phyloP scores from a whole-genome alignment of 1,140 invertebrate species.

The Linepithema humile region DNA sequence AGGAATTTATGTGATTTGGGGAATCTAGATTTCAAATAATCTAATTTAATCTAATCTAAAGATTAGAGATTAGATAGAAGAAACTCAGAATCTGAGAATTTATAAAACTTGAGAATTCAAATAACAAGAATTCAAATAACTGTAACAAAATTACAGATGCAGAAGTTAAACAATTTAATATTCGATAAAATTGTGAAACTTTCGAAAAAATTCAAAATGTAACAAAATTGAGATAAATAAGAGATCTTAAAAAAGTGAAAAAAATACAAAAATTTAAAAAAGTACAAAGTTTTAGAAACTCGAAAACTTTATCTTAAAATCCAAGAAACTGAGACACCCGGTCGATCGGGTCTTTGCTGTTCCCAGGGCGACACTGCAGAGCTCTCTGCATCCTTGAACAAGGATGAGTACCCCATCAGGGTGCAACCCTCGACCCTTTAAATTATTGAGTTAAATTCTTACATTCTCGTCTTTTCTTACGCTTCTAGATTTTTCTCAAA shows the following conservation, averaged over 20 bases:
- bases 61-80: slow-evolving; percentile 12
- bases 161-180: neutral
- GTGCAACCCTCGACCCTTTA: slow-evolving; percentile 25
- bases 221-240: neutral
- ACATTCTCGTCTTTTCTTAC: neutral
- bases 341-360: neutral
- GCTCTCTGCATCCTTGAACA: slow-evolving; percentile 10
- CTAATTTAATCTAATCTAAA: slow-evolving; percentile 24
- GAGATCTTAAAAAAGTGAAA: neutral
- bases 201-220: neutral
- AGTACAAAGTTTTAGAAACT: neutral
- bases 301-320: neutral
- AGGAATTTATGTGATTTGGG: slow-evolving; percentile 3
- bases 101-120: neutral
- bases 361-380: slow-evolving; percentile 12
- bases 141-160: neutral
- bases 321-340: neutral
- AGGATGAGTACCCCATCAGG: slow-evolving; percentile 16
- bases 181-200: neutral
- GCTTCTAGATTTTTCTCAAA: no score
- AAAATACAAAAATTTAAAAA: neutral
- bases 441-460: slow-evolving; percentile 39
- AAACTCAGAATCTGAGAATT: slow-evolving; percentile 5
- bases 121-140: neutral
- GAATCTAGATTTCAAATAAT: slow-evolving; percentile 41